phyloP scores from a whole-genome alignment of 2,113 vertebrate genomes.

The Leucoraja erinaceus region DNA sequence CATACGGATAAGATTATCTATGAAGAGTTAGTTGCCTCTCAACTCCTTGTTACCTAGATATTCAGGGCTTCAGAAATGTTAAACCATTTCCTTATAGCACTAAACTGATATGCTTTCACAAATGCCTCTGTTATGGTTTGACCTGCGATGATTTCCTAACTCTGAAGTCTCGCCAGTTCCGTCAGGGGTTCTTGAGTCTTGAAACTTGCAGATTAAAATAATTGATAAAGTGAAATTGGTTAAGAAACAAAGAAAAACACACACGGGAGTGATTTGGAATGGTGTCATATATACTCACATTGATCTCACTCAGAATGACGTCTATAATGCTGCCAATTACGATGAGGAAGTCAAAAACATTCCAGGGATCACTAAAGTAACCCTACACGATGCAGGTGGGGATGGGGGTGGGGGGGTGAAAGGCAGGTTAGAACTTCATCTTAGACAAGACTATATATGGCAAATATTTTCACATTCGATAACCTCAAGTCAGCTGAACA shows the following conservation, averaged over 20 bases:
- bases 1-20: conserved; percentile 19
- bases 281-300: conserved; percentile 90
- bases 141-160: conserved; percentile 9
- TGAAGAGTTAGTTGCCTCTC: conserved; percentile 23
- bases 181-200: neutral
- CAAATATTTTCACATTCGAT: conserved; percentile 30
- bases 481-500: conserved; percentile 21
- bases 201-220: neutral
- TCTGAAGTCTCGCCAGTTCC: conserved; percentile 13
- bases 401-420: conserved; percentile 83
- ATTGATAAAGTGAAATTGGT: conserved; percentile 1
- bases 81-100: conserved; percentile 21
- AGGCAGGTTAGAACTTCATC: conserved; percentile 80
- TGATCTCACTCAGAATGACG: conserved; percentile 99
- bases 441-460: conserved; percentile 31
- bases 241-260: conserved; percentile 28
- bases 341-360: conserved; percentile 99
- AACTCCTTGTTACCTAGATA: conserved; percentile 1
- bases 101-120: conserved; percentile 8
- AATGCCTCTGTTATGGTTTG: neutral
- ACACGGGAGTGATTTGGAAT: conserved; percentile 47
- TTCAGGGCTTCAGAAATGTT: conserved; percentile 1
- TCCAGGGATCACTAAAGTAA: conserved; percentile 99
- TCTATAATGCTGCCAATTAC: conserved; percentile 99
- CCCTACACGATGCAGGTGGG: conserved; percentile 91